Base-by-base conservation (phyloP, 2,888 invertebrate genomes). In the Julus scandinavius region DNA sequence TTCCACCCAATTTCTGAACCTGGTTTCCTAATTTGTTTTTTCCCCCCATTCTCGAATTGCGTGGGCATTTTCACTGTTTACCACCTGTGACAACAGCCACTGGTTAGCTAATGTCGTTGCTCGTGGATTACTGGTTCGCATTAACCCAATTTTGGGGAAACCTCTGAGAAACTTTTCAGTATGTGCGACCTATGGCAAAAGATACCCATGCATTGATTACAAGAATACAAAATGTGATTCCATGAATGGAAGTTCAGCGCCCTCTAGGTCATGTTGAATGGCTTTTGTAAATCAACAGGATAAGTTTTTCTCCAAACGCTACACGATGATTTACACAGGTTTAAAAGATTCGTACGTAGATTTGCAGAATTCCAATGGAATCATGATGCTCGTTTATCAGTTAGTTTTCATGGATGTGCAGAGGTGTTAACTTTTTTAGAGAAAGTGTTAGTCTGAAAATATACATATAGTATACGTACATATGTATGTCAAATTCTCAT, bases 101-200 rank as follows among this genome's bases (percentile, higher is more conserved):
- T 29, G 9, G 72, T 72, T 72, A 7, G 72, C 72, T 72, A 72
- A 72, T 72, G 72, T 72, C 72, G 72, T 72, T 72, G 72, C 11
- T 72, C 72, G 72, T 72, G 72, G 29, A 20, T 72, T 72, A 72
- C 72, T 72, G 29, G 72, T 72, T 72, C 72, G 72, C 72, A 72
- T 72, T 72, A 72, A 72, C 72, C 72, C 20, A 72, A 29, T 72
- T 72, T 72, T 72, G n/a, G 29, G 72, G 6, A 72, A 72, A 72
- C 72, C 63, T 63, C 2, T n/a, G 63, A 63, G 63, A 17, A 17
- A n/a, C 63, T n/a, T 29, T 72, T 72, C 29, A 4, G 72, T 7
- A 72, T 72, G 72, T 72, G 72, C 29, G 72, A 72, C 72, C 72
- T 72, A n/a, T 72, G 72, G 72, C 72, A 11, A 72, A 72, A 72